Evolutionary conservation across 2,888 invertebrate species (phyloP), one percentile per base, ranked within the genome.

Genomic region (Pseudeuparius sepicola): DNA sequence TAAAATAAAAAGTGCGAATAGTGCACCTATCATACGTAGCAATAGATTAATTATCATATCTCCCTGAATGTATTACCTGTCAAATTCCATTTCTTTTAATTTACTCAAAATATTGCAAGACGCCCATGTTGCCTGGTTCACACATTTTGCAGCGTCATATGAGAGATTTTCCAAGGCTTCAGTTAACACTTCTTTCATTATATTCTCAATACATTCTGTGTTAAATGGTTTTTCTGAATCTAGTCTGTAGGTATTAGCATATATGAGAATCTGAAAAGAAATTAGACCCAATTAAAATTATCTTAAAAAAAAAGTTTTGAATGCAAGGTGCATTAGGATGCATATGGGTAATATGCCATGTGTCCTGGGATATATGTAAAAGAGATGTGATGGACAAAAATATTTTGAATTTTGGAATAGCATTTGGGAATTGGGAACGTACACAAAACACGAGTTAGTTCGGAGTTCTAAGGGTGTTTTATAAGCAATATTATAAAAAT

Each of bases 191-290:
- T 65, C 63, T 48, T 69, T 64, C 6, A 82, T 57, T 33, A 78
- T 67, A 50, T 66, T 69, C 47, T 73, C 63, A 2, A 79, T 74
- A 32, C 63, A 64, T 49, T 78, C 76, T 6, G 61, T 56, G 47
- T 71, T 71, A 52, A 81, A 81, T 2, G 68, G 70, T 45, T 71
- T 73, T 37, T 69, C 67, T 1, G 81, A 64, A 37, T 75, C 70
- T 24, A 81, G 53, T 47, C 73, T 73, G 53, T 75, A 81, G 1
- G 74, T 73, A 34, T 81, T 80, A 56, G 73, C 71, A 52, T 68
- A 75, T 36, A 56, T 61, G 10, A 56, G 44, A 14, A 42, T 34
- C 66, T 67, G 34, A 32, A 51, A 48, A 24, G 23, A 25, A 16
- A 31, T 20, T 13, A 42, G n/a, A 20, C 6, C 20, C n/a, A 20